Evolutionary conservation across 2,797 vertebrate species (phyloP), one percentile per base, ranked within the genome.

Genomic region (Myotis planiceps): DNA sequence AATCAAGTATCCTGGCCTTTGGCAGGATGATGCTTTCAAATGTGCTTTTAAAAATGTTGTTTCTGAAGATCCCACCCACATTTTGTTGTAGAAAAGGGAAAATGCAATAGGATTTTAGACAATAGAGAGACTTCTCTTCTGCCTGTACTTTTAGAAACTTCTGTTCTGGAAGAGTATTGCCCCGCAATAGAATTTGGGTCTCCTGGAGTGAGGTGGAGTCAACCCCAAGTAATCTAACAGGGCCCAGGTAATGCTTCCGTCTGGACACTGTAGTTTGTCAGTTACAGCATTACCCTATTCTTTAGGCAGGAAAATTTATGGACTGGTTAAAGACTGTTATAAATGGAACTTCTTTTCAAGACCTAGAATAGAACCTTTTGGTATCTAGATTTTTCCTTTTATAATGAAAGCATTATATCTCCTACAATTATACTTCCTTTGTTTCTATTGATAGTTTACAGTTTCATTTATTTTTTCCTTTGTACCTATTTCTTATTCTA

Each of bases 401-500:
- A 3, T 47, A 80, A 45, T 12, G 55, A 53, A 87, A 39, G 51
- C 10, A 9, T 91, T 74, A 0, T 58, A 19, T 90, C 21, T 83
- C 12, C 6, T 74, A 15, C 5, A 84, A 68, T 86, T 92, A 25
- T 18, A 27, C 23, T 42, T 94, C 29, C 27, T 91, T 89, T 58
- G 32, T 34, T 80, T 84, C 45, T 92, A 3, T 81, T 60, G 71
- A 29, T 66, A 80, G 58, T 89, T 80, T 87, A 68, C 21, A 90
- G 4, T 55, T 71, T 82, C 12, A 45, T 88, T 79, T 27, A 95
- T 80, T 81, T 93, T 96, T 96, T 42, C 51, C 63, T 96, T 87
- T 93, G 45, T 86, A 75, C 74, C 88, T 80, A 76, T 63, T 93
- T 96, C 66, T 93, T 74, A 92, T 74, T 97, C 47, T 88, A 79